Base-by-base conservation (phyloP, 2,113 vertebrate species). In the Acinonyx jubatus region DNA sequence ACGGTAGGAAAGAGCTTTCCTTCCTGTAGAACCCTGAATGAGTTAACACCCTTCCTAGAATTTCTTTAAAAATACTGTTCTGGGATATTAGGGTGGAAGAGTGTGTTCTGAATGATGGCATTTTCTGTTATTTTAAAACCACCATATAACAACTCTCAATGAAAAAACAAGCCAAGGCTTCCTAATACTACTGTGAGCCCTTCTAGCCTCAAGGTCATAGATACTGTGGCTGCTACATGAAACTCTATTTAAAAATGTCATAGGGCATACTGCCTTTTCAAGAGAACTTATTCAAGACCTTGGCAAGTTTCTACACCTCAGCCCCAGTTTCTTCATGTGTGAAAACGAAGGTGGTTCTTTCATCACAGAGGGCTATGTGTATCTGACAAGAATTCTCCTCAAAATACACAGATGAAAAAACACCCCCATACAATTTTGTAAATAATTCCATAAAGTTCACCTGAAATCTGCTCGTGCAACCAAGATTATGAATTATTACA, bases 21-120 rank as follows among this genome's bases (percentile, higher is more conserved):
- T 99, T 99, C 98, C 98, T 99, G 97, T 96, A 97, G 97, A 98
- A 98, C 92, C 94, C 84, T 98, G 95, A 99, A 98, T 97, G 96
- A 98, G 98, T 97, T 98, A 99, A 98, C 98, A 98, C 98, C 98
- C 98, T 99, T 99, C 98, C 98, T 98, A 98, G 91, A 97, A 98
- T 98, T 98, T 98, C 98, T 98, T 99, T 99, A 97, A 98, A 99
- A 99, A 98, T 98, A 97, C 97, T 98, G 95, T 98, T 98, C 96
- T 98, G 93, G 92, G 61, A 94, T 97, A 98, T 96, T 92, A 96
- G 91, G 97, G 93, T 98, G 94, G 98, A 98, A 98, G 98, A 98
- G 97, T 97, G 92, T 93, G 98, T 97, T 95, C 94, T 98, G 97
- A 97, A 97, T 79, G 94, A 97, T 97, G 94, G 98, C 95, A 91